A percentile compares a stretch with the other conserved stretches of the same genome.
These are phyloP conservation scores for Castor canadensis DNA, from an alignment of 2,113 vertebrate species.

Conservation along the genomic window DNA sequence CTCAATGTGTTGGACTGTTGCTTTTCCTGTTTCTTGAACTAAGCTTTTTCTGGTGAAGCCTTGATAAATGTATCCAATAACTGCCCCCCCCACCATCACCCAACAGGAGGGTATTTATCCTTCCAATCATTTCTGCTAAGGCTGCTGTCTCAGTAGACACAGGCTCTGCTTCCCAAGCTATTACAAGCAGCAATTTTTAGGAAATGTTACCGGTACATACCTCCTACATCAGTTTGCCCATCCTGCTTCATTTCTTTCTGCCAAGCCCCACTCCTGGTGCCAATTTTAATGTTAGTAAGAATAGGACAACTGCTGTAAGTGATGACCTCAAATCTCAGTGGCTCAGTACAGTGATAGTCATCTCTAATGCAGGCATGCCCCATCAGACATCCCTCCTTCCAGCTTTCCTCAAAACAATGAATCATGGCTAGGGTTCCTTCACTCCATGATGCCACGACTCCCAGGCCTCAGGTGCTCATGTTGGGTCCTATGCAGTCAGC, in stretches of 20 bases:
- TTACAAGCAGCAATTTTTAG: neutral
- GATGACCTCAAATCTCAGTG: too few species aligned
- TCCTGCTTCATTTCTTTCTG: neutral
- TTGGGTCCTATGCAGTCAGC: neutral
- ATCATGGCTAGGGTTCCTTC: too few species aligned
- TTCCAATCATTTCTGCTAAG: neutral
- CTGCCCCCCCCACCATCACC: too few species aligned
- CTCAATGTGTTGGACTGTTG: neutral
- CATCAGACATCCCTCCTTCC: neutral
- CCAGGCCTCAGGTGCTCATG: neutral
- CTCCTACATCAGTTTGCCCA: neutral
- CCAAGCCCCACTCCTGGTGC: neutral
- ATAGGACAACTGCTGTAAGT: neutral
- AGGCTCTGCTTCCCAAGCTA: too few species aligned
- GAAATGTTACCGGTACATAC: too few species aligned
- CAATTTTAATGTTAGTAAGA: neutral
- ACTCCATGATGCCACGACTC: too few species aligned
- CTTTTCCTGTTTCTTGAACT: neutral
- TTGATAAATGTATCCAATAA: neutral
- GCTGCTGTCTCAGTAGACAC: neutral
- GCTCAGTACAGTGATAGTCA: neutral
- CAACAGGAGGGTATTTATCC: neutral
- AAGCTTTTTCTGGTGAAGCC: neutral
- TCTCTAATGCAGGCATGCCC: neutral
- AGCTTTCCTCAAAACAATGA: rapidly evolving